These are phyloP conservation scores for Tachina grossa DNA, from an alignment of 2,888 invertebrate species.

Conservation along the genomic window DNA sequence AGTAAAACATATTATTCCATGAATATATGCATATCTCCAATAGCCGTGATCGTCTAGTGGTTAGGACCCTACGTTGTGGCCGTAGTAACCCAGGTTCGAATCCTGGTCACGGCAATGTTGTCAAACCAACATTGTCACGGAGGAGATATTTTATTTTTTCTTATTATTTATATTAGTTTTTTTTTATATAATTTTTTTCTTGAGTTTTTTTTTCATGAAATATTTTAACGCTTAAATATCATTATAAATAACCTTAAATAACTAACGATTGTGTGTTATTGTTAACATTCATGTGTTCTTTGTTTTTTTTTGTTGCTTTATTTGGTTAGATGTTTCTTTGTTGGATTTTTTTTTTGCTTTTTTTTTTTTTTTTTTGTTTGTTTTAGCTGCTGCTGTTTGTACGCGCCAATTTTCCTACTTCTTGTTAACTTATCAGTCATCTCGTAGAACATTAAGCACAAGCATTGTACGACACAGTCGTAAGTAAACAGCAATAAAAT, in stretches of 20 bases:
- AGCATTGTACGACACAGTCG: conserved; percentile 26
- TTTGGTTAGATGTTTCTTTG: conserved; percentile 35
- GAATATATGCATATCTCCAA: conserved; percentile 52
- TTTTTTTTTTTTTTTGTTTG: conserved; percentile 1
- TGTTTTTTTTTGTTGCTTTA: conserved; percentile 34
- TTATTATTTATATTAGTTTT: neutral
- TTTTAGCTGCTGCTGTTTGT: conserved; percentile 52
- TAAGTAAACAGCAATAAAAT: conserved; percentile 1
- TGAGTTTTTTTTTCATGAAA: neutral
- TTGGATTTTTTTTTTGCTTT: neutral
- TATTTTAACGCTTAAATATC: conserved; percentile 49
- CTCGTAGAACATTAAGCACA: conserved; percentile 61
- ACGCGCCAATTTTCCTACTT: conserved; percentile 70
- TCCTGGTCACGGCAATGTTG: conserved; percentile 80
- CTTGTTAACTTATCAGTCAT: conserved; percentile 72
- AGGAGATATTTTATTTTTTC: conserved; percentile 63
- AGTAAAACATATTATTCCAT: neutral
- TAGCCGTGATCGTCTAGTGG: conserved; percentile 83
- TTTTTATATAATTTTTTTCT: conserved; percentile 15
- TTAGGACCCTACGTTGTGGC: conserved; percentile 83
- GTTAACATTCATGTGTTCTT: conserved; percentile 43
- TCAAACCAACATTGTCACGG: conserved; percentile 67
- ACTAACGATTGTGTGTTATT: conserved; percentile 48
- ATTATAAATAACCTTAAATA: conserved; percentile 61
- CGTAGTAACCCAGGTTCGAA: conserved; percentile 83